These are phyloP conservation scores for Stenolophus ochropezus DNA, from an alignment of 2,888 invertebrate genomes.

Conservation along the genomic window DNA sequence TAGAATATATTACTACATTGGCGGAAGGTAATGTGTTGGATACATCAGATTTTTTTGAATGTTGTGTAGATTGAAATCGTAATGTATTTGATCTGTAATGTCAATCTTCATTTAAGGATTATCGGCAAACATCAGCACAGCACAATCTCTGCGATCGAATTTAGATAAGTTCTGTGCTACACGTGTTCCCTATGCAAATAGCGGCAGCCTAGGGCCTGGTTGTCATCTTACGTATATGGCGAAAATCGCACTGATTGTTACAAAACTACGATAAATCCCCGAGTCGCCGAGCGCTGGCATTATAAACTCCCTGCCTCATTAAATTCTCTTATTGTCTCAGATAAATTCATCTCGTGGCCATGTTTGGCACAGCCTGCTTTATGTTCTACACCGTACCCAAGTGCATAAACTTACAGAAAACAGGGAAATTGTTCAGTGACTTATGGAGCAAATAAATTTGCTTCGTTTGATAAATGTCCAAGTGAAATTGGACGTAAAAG, in stretches of 20 bases:
- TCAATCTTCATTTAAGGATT: constrained; percentile 16
- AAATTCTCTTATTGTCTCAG: constrained; percentile 51
- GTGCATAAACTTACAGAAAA: constrained; percentile 39
- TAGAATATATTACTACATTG: no score
- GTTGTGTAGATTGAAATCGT: no score
- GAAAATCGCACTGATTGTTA: constrained; percentile 51
- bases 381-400: constrained; percentile 6
- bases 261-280: constrained; percentile 49
- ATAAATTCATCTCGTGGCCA: constrained; percentile 49
- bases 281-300: constrained; percentile 28
- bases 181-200: constrained; percentile 38
- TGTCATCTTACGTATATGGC: constrained; percentile 43
- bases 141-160: constrained; percentile 22
- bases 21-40: no score
- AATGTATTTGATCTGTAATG: background rate
- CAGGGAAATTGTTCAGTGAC: constrained; percentile 20
- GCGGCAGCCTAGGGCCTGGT: background rate
- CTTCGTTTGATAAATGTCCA: constrained; percentile 10
- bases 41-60: no score
- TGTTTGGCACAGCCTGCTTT: constrained; percentile 36
- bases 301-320: constrained; percentile 48
- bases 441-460: constrained; percentile 17
- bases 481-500: constrained; percentile 4
- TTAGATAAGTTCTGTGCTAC: constrained; percentile 11
- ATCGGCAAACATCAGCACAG: background rate